These are phyloP conservation scores for Heterodera filipjevi DNA, from an alignment of 2,888 invertebrate genomes.

Conservation along the genomic window DNA sequence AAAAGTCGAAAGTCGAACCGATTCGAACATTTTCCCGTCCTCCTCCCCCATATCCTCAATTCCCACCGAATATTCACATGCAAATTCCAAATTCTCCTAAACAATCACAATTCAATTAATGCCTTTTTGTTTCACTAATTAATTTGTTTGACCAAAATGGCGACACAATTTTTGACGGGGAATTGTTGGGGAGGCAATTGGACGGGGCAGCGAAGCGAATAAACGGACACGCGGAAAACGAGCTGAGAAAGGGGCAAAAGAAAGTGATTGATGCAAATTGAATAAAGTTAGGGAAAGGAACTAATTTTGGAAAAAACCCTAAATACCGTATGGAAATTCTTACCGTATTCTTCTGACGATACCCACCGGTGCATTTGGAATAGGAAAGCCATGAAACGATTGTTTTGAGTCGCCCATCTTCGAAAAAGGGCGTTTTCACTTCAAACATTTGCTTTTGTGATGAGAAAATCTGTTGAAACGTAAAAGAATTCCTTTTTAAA, in stretches of 20 bases:
- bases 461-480: constrained; percentile 10
- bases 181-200: constrained; percentile 46
- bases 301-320: not conserved
- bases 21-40: constrained; percentile 20
- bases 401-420: constrained; percentile 42
- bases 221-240: constrained; percentile 47
- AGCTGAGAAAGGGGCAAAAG: not conserved
- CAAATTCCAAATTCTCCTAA: constrained; percentile 49
- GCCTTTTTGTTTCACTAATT: too few relatives aligned
- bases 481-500: too few relatives aligned
- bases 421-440: constrained; percentile 45
- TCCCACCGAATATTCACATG: constrained; percentile 55
- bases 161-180: constrained; percentile 50
- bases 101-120: not conserved
- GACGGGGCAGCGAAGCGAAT: constrained; percentile 45
- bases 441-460: constrained; percentile 26
- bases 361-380: constrained; percentile 37
- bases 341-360: not conserved
- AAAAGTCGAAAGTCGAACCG: not conserved
- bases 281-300: not conserved
- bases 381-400: constrained; percentile 49
- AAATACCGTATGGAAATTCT: not conserved
- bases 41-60: constrained; percentile 27
- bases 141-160: constrained; percentile 31
- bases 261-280: not conserved